Conservation (phyloP, 2,888 invertebrate species). For the Dilophus febrilis region DNA sequence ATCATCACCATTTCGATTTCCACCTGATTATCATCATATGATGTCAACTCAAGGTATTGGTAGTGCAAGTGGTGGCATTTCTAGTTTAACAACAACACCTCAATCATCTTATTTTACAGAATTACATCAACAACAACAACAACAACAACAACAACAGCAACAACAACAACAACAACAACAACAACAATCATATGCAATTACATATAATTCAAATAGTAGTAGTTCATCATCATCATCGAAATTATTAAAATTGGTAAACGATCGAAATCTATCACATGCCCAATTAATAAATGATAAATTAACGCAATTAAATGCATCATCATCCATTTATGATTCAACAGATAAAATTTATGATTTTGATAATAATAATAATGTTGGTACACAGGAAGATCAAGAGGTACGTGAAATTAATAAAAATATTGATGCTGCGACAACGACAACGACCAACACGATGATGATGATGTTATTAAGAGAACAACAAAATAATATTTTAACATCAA, state of each 20-base stretch:
- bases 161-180: constrained; percentile 9
- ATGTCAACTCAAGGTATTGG: too few species aligned
- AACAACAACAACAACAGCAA: constrained; percentile 9
- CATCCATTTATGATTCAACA: too few species aligned
- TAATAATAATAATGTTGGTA: constrained; percentile 10
- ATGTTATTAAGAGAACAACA: too few species aligned
- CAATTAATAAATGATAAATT: not conserved
- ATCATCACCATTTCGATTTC: constrained; percentile 36
- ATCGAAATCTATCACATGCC: constrained; percentile 8
- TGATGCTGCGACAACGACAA: too few species aligned
- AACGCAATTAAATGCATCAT: not conserved
- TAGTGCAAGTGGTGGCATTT: too few species aligned
- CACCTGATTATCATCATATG: too few species aligned
- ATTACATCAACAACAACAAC: not conserved
- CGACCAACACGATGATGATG: too few species aligned
- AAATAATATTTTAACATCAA: too few species aligned
- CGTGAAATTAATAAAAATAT: constrained; percentile 25
- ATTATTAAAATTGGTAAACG: constrained; percentile 9
- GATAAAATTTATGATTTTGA: constrained; percentile 1
- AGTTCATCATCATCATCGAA: not conserved
- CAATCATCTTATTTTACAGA: constrained; percentile 11
- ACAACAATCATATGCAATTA: too few species aligned
- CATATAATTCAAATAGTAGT: too few species aligned
- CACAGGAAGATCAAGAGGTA: constrained; percentile 36
- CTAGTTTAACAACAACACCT: too few species aligned